A percentile compares a stretch with the other conserved stretches of the same genome.
These are phyloP conservation scores for Esperia sulphurella DNA, from an alignment of 2,888 invertebrate species.

Conservation along the genomic window DNA sequence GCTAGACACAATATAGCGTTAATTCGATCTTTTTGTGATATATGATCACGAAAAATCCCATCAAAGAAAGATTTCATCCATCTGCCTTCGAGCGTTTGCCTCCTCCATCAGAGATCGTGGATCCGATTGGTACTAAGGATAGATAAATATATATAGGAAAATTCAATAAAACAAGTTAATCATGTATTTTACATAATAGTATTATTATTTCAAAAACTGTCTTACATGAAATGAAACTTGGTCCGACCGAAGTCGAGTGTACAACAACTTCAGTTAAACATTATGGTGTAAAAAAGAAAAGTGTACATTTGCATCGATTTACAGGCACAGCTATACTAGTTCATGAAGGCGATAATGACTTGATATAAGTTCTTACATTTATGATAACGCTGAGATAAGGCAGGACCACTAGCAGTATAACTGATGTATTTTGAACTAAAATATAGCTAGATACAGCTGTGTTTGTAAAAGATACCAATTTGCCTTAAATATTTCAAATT, in stretches of 20 bases:
- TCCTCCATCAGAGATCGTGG: no score
- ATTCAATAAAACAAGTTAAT: conserved; percentile 41
- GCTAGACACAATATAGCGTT: no score
- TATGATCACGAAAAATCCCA: no score
- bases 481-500: conserved; percentile 23
- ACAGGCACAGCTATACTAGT: neutral
- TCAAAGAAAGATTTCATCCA: no score
- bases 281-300: conserved; percentile 1
- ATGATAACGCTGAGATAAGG: no score
- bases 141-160: neutral
- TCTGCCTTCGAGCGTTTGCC: no score
- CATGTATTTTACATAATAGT: conserved; percentile 67
- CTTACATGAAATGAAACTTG: conserved; percentile 66
- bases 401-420: no score
- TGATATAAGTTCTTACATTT: no score
- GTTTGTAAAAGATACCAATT: no score
- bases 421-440: no score
- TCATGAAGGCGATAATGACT: neutral
- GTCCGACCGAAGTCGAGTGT: conserved; percentile 63
- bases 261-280: conserved; percentile 51
- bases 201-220: conserved; percentile 68
- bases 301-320: neutral
- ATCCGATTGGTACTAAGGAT: neutral
- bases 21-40: no score
- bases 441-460: no score